Evolutionary conservation across 1,140 invertebrate genomes (phyloP), one percentile per base, ranked within the genome.

Genomic region (Heliothis subflexa): DNA sequence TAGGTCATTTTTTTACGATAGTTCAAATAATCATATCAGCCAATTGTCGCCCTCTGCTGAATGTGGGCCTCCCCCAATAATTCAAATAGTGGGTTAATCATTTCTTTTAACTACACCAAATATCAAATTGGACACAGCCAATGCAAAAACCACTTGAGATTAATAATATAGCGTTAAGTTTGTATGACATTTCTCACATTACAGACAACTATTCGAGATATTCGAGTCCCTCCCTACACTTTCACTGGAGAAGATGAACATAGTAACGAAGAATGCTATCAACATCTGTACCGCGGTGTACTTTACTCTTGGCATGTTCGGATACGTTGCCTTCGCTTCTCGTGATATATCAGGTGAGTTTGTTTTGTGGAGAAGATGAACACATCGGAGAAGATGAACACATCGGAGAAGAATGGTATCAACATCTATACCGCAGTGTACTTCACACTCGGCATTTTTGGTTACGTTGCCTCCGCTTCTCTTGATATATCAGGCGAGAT

Each of bases 161-260:
- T 4, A 33, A 33, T 33, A 33, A 2, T 33, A 33, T 7, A 33
- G 33, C 3, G 33, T 33, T 33, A 33, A 33, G 33, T 33, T 7
- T 33, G 33, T 33, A 33, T 33, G 33, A 1, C 0, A 5, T 33
- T 4, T 33, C 1, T 33, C 33, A 4, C 33, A 14, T 78, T 95
- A 28, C 91, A 98, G 97, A 75, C 99, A 99, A 95, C 93, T 99
- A 40, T 99, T 99, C 95, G 98, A 99, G 92, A 97, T 99, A 77
- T 99, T 99, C 91, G 98, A 99, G 83, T 97, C 97, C 10, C 95
- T 99, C 40, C 97, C 98, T 2, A 98, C 98, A 87, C 96, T 97
- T 47, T 98, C 98, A 12, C 90, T 99, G 52, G 98, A 98, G 80
- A 97, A 97, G 89, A 98, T 99, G 96, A 98, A 99, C 89, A 91